These are phyloP conservation scores for Noctua fimbriata DNA, from an alignment of 2,888 invertebrate genomes.

Conservation along the genomic window DNA sequence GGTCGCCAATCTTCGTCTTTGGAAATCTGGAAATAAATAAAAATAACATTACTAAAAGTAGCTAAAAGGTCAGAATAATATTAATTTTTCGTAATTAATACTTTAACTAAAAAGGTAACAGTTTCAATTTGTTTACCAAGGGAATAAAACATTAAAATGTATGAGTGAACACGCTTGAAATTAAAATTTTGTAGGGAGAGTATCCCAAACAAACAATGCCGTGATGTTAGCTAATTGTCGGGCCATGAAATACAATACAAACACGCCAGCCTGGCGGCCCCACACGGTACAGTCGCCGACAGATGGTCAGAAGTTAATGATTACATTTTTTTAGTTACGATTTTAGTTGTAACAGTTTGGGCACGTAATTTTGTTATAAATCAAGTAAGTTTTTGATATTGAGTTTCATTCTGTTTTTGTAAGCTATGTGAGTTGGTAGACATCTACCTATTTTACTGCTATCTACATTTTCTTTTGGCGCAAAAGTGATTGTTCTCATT, in stretches of 20 bases:
- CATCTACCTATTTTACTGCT: background rate
- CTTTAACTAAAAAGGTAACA: background rate
- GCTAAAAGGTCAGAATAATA: background rate
- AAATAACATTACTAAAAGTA: background rate
- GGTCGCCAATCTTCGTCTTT: constrained; percentile 45
- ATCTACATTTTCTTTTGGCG: background rate
- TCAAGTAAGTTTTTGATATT: constrained; percentile 33
- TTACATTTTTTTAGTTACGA: constrained; percentile 32
- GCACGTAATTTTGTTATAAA: constrained; percentile 30
- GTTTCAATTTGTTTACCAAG: background rate
- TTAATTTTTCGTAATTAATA: background rate
- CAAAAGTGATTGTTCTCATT: background rate
- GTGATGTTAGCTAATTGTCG: constrained; percentile 76
- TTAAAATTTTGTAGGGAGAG: constrained; percentile 47
- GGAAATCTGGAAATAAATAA: constrained; percentile 46
- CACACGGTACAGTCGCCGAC: constrained; percentile 44
- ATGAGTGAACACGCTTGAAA: constrained; percentile 42
- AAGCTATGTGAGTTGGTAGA: background rate
- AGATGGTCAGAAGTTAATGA: constrained; percentile 40
- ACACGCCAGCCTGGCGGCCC: constrained; percentile 54
- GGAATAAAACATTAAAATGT: constrained; percentile 46
- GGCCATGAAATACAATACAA: constrained; percentile 75
- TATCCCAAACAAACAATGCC: constrained; percentile 70
- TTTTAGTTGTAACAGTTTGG: constrained; percentile 25
- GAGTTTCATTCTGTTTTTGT: background rate